phyloP scores from a whole-genome alignment of 1,140 invertebrate species.

The Drosophila asahinai region DNA sequence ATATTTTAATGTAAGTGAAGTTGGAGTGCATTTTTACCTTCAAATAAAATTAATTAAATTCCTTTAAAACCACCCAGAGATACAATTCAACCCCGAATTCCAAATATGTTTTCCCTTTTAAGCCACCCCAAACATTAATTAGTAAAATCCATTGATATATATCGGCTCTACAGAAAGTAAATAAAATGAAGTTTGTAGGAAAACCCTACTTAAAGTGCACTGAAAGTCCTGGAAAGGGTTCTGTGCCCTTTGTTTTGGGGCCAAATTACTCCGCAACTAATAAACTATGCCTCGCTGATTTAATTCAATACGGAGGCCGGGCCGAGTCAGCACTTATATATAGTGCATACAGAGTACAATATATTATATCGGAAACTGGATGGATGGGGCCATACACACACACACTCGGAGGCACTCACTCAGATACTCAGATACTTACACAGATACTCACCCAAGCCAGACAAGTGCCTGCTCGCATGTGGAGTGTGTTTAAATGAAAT shows the following conservation, averaged over 20 bases:
- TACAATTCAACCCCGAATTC: neutral
- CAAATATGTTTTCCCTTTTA: neutral
- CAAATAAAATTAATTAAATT: neutral
- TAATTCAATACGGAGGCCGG: conserved; percentile 40
- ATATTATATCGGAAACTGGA: conserved; percentile 63
- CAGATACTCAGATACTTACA: conserved; percentile 10
- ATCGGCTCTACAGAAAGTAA: neutral
- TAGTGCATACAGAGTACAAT: conserved; percentile 30
- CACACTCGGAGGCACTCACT: conserved; percentile 16
- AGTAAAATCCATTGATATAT: conserved; percentile 6
- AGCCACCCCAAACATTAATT: conserved; percentile 5
- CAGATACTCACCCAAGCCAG: conserved; percentile 17
- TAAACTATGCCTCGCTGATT: conserved; percentile 62
- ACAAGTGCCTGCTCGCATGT: conserved; percentile 40
- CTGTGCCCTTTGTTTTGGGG: conserved; percentile 21
- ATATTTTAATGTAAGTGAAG: too few species aligned
- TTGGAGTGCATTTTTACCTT: too few species aligned
- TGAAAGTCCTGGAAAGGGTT: conserved; percentile 6
- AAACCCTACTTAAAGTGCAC: conserved; percentile 15
- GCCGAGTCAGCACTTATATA: conserved; percentile 12
- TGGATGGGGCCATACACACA: conserved; percentile 12
- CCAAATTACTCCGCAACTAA: conserved; percentile 47
- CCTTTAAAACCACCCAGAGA: too few species aligned
- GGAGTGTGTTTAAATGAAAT: conserved; percentile 82
- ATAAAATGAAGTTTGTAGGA: neutral